Evolutionary conservation across 2,797 vertebrate genomes (phyloP).

Genomic region (Macrochelys suwanniensis): DNA sequence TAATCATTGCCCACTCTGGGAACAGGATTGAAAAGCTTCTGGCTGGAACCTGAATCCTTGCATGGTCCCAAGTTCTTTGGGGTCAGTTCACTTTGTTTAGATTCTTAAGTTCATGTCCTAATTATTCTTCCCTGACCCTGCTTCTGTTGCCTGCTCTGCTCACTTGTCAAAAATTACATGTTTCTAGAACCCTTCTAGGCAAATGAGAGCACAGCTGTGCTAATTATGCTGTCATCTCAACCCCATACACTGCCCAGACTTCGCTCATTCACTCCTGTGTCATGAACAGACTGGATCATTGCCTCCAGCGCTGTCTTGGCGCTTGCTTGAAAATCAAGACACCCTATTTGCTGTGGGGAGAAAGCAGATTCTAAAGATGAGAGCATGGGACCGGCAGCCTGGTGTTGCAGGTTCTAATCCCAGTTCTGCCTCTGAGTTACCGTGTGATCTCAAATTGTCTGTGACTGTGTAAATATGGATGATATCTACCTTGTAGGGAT

Average conservation of each 20-base stretch:
- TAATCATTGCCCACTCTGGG: background rate
- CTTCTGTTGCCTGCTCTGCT: too few relatives aligned
- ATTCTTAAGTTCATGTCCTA: background rate
- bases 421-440: background rate
- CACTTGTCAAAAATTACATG: background rate
- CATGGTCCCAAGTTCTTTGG: too few relatives aligned
- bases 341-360: background rate
- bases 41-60: background rate
- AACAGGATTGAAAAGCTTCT: background rate
- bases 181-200: background rate
- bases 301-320: background rate
- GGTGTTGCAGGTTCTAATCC: background rate
- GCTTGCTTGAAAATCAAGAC: background rate
- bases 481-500: background rate
- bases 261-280: background rate
- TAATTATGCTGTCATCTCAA: background rate
- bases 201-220: background rate
- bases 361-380: background rate
- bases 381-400: background rate
- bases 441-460: background rate
- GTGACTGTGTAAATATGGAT: background rate
- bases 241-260: background rate
- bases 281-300: background rate
- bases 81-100: background rate
- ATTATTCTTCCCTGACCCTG: background rate